phyloP scores from a whole-genome alignment of 2,888 invertebrate species.

The Cataglyphis livida region DNA sequence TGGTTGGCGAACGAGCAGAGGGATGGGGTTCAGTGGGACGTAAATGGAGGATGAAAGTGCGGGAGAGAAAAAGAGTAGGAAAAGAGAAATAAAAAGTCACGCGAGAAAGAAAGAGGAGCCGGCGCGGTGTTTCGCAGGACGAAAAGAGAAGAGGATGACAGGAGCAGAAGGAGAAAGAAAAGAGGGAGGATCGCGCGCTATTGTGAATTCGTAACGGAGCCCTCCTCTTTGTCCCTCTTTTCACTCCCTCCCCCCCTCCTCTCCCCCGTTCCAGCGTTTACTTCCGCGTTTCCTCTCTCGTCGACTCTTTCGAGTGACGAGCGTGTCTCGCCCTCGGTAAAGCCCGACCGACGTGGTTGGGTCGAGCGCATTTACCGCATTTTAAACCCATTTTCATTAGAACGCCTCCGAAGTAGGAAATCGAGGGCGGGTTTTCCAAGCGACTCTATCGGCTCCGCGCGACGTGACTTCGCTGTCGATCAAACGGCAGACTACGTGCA shows the following conservation, averaged over 20 bases:
- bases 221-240: slow-evolving; percentile 46
- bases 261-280: slow-evolving; percentile 54
- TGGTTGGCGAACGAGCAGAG: slow-evolving; percentile 62
- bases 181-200: slow-evolving; percentile 76
- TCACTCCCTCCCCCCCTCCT: slow-evolving; percentile 36
- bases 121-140: slow-evolving; percentile 8
- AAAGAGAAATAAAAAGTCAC: not conserved
- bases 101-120: slow-evolving; percentile 17
- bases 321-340: slow-evolving; percentile 9
- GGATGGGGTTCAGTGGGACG: slow-evolving; percentile 34
- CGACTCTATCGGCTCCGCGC: not conserved
- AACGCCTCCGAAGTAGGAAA: slow-evolving; percentile 19
- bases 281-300: slow-evolving; percentile 48
- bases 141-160: slow-evolving; percentile 47
- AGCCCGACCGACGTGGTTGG: slow-evolving; percentile 14
- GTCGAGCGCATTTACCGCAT: slow-evolving; percentile 28
- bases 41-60: slow-evolving; percentile 49
- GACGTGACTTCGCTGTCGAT: slow-evolving; percentile 39
- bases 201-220: slow-evolving; percentile 75
- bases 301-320: slow-evolving; percentile 20
- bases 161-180: not conserved
- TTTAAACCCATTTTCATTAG: slow-evolving; percentile 39
- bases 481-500: slow-evolving; percentile 35
- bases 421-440: slow-evolving; percentile 19
- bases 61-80: slow-evolving; percentile 24